Evolutionary conservation across 2,888 invertebrate genomes (phyloP).

Genomic region (Clanis bilineata): DNA sequence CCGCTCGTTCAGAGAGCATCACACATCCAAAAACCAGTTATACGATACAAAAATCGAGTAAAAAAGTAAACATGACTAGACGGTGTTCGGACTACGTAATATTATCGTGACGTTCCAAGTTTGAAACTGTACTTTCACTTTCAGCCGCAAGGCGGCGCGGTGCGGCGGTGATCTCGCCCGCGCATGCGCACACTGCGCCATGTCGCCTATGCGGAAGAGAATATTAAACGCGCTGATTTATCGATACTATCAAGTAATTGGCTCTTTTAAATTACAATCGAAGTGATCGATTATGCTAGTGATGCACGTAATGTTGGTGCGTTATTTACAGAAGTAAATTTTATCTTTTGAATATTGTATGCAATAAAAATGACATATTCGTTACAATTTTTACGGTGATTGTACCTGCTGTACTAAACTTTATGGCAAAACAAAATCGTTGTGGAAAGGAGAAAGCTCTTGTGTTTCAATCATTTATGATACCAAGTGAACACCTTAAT

Average conservation of each 20-base stretch:
- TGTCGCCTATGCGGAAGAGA: constrained; percentile 19
- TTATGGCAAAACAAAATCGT: background rate
- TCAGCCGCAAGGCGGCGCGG: constrained; percentile 36
- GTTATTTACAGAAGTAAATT: background rate
- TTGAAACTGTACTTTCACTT: constrained; percentile 61
- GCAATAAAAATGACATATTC: too few species aligned
- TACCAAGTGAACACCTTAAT: background rate
- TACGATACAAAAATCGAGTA: constrained; percentile 22
- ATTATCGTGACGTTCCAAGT: constrained; percentile 48
- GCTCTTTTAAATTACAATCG: constrained; percentile 7
- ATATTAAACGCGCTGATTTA: constrained; percentile 19
- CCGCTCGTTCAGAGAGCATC: background rate
- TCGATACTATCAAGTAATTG: constrained; percentile 4
- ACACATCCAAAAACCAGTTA: constrained; percentile 17
- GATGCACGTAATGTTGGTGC: background rate
- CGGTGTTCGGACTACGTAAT: constrained; percentile 39
- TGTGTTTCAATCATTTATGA: constrained; percentile 3
- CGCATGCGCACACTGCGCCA: constrained; percentile 27
- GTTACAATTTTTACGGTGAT: background rate
- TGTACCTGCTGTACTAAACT: background rate
- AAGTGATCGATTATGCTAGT: constrained; percentile 10
- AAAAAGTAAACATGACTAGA: constrained; percentile 35
- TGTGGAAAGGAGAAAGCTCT: constrained; percentile 1
- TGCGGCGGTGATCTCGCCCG: constrained; percentile 23
- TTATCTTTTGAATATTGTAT: too few species aligned